Evolutionary conservation across 2,113 vertebrate genomes (phyloP).

Genomic region (Piliocolobus tephrosceles): DNA sequence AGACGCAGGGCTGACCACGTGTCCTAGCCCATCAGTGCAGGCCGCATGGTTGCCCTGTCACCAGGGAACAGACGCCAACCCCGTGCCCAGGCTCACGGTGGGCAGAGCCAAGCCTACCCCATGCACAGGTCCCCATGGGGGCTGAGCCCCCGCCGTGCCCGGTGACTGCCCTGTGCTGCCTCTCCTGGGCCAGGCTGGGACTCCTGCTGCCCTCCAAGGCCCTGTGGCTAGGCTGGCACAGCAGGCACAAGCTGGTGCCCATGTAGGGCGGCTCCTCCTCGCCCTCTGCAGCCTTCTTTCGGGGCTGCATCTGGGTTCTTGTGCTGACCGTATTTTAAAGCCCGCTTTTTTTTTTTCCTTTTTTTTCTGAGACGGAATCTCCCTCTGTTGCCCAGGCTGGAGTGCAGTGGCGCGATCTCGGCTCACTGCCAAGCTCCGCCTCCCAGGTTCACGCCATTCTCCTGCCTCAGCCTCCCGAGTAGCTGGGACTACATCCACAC

Average conservation of each 20-base stretch:
- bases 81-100: background rate
- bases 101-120: fast-evolving
- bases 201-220: background rate
- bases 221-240: background rate
- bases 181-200: background rate
- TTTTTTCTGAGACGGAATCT: too few species aligned
- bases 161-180: background rate
- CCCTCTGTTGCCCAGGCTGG: too few species aligned
- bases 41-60: background rate
- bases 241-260: background rate
- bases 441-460: too few species aligned
- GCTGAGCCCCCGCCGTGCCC: background rate
- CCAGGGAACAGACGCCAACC: background rate
- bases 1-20: fast-evolving
- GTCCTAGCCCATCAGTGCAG: too few species aligned
- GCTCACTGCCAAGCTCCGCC: too few species aligned
- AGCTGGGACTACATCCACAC: too few species aligned
- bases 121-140: background rate
- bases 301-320: background rate
- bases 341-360: too few species aligned
- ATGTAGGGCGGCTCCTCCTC: background rate
- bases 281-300: fast-evolving
- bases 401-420: too few species aligned
- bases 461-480: too few species aligned
- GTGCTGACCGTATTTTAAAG: too few species aligned